These are phyloP conservation scores for Sussaba pulchella DNA, from an alignment of 2,888 invertebrate genomes.

Conservation along the genomic window DNA sequence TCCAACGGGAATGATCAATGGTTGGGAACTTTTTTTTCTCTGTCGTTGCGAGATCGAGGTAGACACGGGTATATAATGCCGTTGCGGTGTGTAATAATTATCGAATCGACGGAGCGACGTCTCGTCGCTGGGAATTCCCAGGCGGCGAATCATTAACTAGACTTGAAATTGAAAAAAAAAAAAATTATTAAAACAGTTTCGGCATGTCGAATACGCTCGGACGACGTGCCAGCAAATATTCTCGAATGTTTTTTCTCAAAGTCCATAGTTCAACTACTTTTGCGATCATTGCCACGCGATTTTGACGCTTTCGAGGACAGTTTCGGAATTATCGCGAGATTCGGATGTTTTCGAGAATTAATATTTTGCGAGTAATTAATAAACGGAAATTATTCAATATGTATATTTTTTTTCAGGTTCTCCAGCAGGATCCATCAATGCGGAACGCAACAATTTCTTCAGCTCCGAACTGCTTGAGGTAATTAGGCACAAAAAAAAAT, in stretches of 20 bases:
- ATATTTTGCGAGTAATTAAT: background rate
- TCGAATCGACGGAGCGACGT: constrained; percentile 20
- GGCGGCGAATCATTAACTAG: constrained; percentile 17
- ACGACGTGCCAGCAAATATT: constrained; percentile 17
- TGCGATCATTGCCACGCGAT: background rate
- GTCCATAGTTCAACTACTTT: background rate
- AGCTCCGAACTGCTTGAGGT: constrained; percentile 86
- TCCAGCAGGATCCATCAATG: constrained; percentile 38
- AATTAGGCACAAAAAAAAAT: constrained; percentile 42
- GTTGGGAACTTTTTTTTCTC: background rate
- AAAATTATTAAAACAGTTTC: constrained; percentile 46
- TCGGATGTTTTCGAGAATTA: background rate
- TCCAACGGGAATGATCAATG: no score
- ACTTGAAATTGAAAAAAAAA: background rate
- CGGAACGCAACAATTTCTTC: constrained; percentile 85
- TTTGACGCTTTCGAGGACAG: background rate
- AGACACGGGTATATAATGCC: background rate
- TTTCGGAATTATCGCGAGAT: background rate
- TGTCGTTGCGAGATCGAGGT: background rate
- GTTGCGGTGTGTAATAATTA: background rate
- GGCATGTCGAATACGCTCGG: background rate
- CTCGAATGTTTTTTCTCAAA: background rate
- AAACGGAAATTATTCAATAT: background rate
- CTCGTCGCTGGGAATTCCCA: constrained; percentile 52
- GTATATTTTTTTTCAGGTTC: constrained; percentile 58